These are phyloP conservation scores for Parazoanthus swiftii DNA, from an alignment of 92 coral and sea anemone species.

Conservation along the genomic window DNA sequence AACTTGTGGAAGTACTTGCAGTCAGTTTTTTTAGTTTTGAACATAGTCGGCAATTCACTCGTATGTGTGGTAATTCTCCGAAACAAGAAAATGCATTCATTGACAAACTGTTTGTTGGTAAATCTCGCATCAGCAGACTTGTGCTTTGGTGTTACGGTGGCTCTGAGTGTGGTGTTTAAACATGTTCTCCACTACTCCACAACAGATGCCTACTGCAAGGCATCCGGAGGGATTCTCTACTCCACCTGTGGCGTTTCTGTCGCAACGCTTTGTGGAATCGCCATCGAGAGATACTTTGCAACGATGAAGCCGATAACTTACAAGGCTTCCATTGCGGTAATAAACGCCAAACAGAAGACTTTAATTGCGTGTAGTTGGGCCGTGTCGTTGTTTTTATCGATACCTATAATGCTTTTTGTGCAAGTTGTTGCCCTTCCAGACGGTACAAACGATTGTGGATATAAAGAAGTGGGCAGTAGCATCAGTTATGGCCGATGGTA, in stretches of 20 bases:
- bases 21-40: slow-evolving; percentile 27
- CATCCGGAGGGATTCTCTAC: slow-evolving; percentile 47
- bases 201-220: slow-evolving; percentile 50
- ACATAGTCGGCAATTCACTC: slow-evolving; percentile 50
- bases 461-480: neutral
- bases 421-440: slow-evolving; percentile 35
- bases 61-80: slow-evolving; percentile 43
- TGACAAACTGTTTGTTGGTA: slow-evolving; percentile 39
- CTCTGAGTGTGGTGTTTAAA: slow-evolving; percentile 19
- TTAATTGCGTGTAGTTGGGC: slow-evolving; percentile 41
- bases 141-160: slow-evolving; percentile 46
- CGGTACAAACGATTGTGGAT: slow-evolving; percentile 46
- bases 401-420: slow-evolving; percentile 45
- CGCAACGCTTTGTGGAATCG: slow-evolving; percentile 43
- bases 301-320: slow-evolving; percentile 43
- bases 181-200: slow-evolving; percentile 8
- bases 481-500: slow-evolving; percentile 41
- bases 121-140: slow-evolving; percentile 57
- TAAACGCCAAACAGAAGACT: slow-evolving; percentile 3
- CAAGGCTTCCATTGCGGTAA: neutral
- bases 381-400: slow-evolving; percentile 15
- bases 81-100: slow-evolving; percentile 11
- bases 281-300: slow-evolving; percentile 51
- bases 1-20: slow-evolving; percentile 25
- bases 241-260: slow-evolving; percentile 57